These are phyloP conservation scores for Catalaphyllia jardinei DNA, from an alignment of 64 coral and sea anemone genomes.

Conservation along the genomic window DNA sequence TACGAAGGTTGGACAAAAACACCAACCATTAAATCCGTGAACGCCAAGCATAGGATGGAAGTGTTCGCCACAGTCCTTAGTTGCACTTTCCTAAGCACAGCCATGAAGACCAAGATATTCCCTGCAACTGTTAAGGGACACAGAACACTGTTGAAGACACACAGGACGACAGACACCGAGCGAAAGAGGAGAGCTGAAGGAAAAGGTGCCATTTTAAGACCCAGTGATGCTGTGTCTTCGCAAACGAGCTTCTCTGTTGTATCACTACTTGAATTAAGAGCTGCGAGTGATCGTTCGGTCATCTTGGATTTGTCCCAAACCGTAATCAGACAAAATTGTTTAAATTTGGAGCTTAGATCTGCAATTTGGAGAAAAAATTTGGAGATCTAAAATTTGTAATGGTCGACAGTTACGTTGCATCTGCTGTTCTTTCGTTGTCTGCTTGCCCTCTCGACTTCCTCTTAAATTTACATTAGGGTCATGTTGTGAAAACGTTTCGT, in stretches of 20 bases:
- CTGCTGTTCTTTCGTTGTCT: too few species aligned
- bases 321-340: neutral
- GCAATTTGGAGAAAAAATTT: neutral
- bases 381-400: too few species aligned
- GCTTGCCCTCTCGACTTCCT: neutral
- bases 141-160: slow-evolving; percentile 34
- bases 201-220: slow-evolving; percentile 29
- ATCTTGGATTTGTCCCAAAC: neutral
- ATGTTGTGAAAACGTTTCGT: neutral
- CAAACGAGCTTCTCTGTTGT: neutral
- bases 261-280: neutral
- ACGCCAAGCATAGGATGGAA: slow-evolving; percentile 40
- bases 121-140: slow-evolving; percentile 27
- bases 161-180: neutral
- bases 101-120: slow-evolving; percentile 29
- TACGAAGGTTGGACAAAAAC: slow-evolving; percentile 24
- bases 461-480: neutral
- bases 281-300: neutral
- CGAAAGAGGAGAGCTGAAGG: neutral
- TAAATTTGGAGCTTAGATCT: neutral
- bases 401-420: too few species aligned
- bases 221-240: neutral
- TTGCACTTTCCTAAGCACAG: slow-evolving; percentile 25
- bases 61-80: slow-evolving; percentile 18
- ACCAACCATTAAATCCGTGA: slow-evolving; percentile 35